Base-by-base conservation (phyloP, 2,797 vertebrate genomes). In the Epinephelus coioides region DNA sequence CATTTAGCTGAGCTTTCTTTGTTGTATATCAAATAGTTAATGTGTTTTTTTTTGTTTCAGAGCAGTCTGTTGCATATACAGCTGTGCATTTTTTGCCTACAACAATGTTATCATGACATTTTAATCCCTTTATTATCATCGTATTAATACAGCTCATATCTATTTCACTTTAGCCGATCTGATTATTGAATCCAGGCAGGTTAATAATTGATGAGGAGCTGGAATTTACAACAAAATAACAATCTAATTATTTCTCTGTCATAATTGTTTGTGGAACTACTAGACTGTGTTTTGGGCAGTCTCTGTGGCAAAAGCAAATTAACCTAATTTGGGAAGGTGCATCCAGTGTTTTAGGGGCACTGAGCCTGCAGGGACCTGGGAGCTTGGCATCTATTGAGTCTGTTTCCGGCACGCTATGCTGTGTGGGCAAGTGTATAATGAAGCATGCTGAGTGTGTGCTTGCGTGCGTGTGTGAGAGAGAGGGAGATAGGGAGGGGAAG, bases 341-440 rank as follows among this genome's bases (percentile, higher is more conserved):
- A 90, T 89, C 77, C 87, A 88, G 73, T 90, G 90, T 91, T 94
- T 90, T 85, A 92, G 80, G 86, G 89, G 79, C 90, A 86, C 60
- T 53, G 85, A 91, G 90, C 93, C 94, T 86, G 77, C 82, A 86
- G 93, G 91, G 92, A 90, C 76, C n/a, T n/a, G 13, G 84, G 86
- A 89, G 86, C 86, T 87, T 86, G 89, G 91, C 88, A 86, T 91
- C 92, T 88, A 93, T 91, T 87, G 86, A 92, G 90, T 93, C 90
- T 86, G 88, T 91, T 91, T 91, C 92, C 91, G 83, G 91, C 94
- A 95, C 92, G 93, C 94, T 90, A 95, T 93, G 93, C 73, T 89
- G 91, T 92, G 90, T 94, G 91, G 89, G 90, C 81, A 91, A 93
- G 92, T 93, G 88, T 91, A 92, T 90, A 92, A 94, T 91, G 92